These are phyloP conservation scores for Cavia aperea DNA, from an alignment of 2,113 vertebrate species.

Conservation along the genomic window DNA sequence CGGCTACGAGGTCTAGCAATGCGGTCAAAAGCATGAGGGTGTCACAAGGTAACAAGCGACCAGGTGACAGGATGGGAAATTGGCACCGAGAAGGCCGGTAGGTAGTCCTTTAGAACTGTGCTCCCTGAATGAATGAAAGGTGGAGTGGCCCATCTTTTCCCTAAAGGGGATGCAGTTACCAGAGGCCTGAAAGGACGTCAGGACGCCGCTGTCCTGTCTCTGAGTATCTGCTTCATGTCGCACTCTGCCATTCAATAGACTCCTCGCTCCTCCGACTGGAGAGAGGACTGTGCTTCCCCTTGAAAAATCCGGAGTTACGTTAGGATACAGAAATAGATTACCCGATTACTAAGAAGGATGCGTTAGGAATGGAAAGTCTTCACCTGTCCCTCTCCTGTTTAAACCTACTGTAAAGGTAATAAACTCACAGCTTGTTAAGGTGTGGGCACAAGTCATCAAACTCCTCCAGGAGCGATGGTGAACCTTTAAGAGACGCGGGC, in stretches of 20 bases:
- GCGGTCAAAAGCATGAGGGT: background rate
- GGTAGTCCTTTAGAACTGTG: background rate
- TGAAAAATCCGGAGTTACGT: background rate
- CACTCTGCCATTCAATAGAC: background rate
- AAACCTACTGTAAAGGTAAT: background rate
- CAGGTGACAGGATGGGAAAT: slow-evolving; percentile 14
- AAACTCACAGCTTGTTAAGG: background rate
- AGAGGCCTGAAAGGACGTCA: background rate
- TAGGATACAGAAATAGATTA: background rate
- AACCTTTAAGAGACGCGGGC: background rate
- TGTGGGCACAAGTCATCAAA: background rate
- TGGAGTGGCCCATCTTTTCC: background rate
- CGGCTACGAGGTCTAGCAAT: background rate
- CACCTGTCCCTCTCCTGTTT: background rate
- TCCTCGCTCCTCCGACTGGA: background rate
- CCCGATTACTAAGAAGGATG: background rate
- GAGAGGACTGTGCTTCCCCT: background rate
- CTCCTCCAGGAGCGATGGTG: background rate
- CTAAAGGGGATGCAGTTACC: background rate
- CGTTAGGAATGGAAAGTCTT: background rate
- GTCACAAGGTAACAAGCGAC: slow-evolving; percentile 36
- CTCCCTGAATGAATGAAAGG: background rate
- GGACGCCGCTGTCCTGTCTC: background rate
- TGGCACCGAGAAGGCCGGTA: background rate
- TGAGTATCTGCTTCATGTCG: background rate